phyloP scores from a whole-genome alignment of 37 sponge, comb jelly and placozoan species.

The Ephydatia muelleri region DNA sequence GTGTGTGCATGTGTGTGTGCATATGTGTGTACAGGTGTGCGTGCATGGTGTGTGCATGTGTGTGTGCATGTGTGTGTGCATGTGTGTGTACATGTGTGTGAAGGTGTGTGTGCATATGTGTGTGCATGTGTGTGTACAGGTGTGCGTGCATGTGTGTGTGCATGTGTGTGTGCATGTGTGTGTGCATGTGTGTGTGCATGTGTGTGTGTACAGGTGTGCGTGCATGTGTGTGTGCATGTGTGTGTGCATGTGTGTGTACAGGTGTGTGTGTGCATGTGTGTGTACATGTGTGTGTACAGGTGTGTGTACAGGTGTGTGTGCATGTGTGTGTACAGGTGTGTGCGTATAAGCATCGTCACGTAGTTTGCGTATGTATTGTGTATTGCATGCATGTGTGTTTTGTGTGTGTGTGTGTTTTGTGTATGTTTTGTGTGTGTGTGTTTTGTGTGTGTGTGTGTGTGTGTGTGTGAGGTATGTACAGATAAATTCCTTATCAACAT shows the following conservation, averaged over 20 bases:
- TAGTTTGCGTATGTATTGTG: no score
- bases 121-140: conserved; percentile 12
- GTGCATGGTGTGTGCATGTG: no score
- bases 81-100: no score
- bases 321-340: background rate
- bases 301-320: background rate
- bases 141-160: conserved; percentile 13
- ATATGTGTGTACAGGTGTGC: no score
- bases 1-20: conserved; percentile 15
- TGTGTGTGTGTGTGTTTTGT: no score
- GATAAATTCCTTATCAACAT: no score
- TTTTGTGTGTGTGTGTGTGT: no score
- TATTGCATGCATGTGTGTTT: background rate
- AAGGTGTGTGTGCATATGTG: conserved; percentile 23
- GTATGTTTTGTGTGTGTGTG: no score
- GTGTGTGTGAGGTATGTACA: background rate
- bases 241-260: background rate
- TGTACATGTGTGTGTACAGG: background rate
- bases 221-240: background rate
- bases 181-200: conserved; percentile 31
- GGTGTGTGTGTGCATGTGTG: background rate
- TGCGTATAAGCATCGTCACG: conserved; percentile 7
- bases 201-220: conserved; percentile 26
- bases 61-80: background rate
- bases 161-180: background rate